phyloP scores from a whole-genome alignment of 2,888 invertebrate genomes.

The Folsomia manolachei region DNA sequence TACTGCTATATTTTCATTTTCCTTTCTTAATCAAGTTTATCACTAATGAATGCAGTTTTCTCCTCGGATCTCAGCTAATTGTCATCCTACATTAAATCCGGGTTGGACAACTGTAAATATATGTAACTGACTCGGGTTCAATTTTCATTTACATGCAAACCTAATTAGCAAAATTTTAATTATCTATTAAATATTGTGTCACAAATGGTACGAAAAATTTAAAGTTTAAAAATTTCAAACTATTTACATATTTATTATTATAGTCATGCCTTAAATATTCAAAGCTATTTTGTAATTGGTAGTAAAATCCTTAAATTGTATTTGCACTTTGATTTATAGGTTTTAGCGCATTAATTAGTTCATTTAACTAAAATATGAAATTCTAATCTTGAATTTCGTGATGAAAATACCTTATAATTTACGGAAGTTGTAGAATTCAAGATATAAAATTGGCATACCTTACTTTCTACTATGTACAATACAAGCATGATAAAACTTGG shows the following conservation, averaged over 20 bases:
- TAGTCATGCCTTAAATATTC: not conserved
- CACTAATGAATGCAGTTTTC: not conserved
- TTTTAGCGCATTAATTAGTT: not conserved
- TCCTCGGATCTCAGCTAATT: not conserved
- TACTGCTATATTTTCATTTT: not conserved
- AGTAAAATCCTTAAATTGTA: not conserved
- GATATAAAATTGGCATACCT: not conserved
- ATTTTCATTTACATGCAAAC: not conserved
- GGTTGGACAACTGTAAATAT: not conserved
- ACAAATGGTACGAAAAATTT: slow-evolving; percentile 8
- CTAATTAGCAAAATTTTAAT: not conserved
- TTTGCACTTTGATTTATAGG: not conserved
- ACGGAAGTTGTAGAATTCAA: not conserved
- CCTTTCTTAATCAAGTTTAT: not conserved
- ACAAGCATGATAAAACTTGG: not conserved
- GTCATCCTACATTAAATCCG: not conserved
- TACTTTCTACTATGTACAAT: not conserved
- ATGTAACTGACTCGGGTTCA: not conserved
- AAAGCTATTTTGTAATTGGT: not conserved
- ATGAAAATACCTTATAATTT: not conserved
- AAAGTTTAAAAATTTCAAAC: not conserved
- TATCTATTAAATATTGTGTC: not conserved
- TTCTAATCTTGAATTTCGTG: not conserved
- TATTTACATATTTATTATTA: not conserved
- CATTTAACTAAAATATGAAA: not conserved